phyloP scores from a whole-genome alignment of 2,888 invertebrate genomes.

The Alloplasta piceator region DNA sequence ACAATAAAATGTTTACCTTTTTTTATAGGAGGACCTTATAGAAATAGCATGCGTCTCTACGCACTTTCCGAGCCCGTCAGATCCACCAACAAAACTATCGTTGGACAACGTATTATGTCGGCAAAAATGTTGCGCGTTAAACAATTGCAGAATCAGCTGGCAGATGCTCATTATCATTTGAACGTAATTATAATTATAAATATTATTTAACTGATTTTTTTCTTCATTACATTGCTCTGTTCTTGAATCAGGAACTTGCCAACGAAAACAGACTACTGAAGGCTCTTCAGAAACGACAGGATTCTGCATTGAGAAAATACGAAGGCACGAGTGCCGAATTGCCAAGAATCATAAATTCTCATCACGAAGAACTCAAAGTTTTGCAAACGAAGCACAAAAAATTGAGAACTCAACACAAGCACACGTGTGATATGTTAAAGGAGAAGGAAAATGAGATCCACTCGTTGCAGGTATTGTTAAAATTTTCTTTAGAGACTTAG shows the following conservation, averaged over 20 bases:
- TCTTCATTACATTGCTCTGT: slow-evolving; percentile 76
- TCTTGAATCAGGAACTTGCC: slow-evolving; percentile 85
- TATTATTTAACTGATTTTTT: not conserved
- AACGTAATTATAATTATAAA: slow-evolving; percentile 84
- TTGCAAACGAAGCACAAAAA: slow-evolving; percentile 89
- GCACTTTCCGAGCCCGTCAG: slow-evolving; percentile 74
- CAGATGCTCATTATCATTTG: slow-evolving; percentile 91
- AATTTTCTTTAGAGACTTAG: slow-evolving; percentile 16
- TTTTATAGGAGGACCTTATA: slow-evolving; percentile 76
- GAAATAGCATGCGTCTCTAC: slow-evolving; percentile 83
- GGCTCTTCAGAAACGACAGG: slow-evolving; percentile 91
- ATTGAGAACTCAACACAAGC: slow-evolving; percentile 87
- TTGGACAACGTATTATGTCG: slow-evolving; percentile 88
- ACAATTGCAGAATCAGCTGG: slow-evolving; percentile 91
- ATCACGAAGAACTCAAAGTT: slow-evolving; percentile 90
- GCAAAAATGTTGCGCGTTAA: slow-evolving; percentile 91
- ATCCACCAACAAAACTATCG: slow-evolving; percentile 70
- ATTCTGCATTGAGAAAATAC: slow-evolving; percentile 90
- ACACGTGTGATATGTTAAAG: slow-evolving; percentile 87
- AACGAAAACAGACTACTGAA: slow-evolving; percentile 91
- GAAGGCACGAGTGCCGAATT: slow-evolving; percentile 92
- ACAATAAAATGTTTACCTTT: slow-evolving; percentile 9
- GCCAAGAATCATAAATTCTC: slow-evolving; percentile 90
- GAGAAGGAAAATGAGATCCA: slow-evolving; percentile 88
- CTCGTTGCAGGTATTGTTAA: slow-evolving; percentile 83